Conservation (phyloP, 2,888 invertebrate species). For the Kuschelorhynchus macadamiae region DNA sequence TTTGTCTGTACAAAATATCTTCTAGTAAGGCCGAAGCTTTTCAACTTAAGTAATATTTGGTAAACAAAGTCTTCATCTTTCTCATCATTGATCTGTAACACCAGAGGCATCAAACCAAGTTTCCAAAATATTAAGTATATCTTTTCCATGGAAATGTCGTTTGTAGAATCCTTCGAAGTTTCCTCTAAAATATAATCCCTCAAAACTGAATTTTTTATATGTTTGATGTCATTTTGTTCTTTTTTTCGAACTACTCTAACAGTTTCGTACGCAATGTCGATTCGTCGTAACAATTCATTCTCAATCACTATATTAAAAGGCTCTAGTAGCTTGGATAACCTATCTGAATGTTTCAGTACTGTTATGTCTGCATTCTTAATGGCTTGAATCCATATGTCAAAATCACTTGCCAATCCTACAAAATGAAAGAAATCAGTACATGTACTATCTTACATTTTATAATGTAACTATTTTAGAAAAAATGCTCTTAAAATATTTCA, state of each 20-base stretch:
- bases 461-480: no score
- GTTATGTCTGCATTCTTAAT: slow-evolving; percentile 49
- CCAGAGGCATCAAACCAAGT: slow-evolving; percentile 49
- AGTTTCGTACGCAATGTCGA: slow-evolving; percentile 6
- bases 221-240: slow-evolving; percentile 7
- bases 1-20: slow-evolving; percentile 50
- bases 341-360: slow-evolving; percentile 26
- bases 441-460: no score
- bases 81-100: slow-evolving; percentile 39
- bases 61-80: slow-evolving; percentile 48
- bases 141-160: slow-evolving; percentile 44
- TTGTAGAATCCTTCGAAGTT: slow-evolving; percentile 8
- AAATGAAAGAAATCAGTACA: background rate
- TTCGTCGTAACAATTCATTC: slow-evolving; percentile 23
- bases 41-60: slow-evolving; percentile 48
- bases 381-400: slow-evolving; percentile 49
- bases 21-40: slow-evolving; percentile 44
- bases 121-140: slow-evolving; percentile 54
- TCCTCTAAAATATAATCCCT: slow-evolving; percentile 52
- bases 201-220: slow-evolving; percentile 34
- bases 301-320: slow-evolving; percentile 49
- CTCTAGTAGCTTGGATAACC: slow-evolving; percentile 47
- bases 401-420: slow-evolving; percentile 8
- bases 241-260: slow-evolving; percentile 3
- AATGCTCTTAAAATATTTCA: no score